Percentiles rank a stretch among this genome's conserved stretches.
phyloP scores from a whole-genome alignment of 2,797 vertebrate species.

The Typhlichthys subterraneus region DNA sequence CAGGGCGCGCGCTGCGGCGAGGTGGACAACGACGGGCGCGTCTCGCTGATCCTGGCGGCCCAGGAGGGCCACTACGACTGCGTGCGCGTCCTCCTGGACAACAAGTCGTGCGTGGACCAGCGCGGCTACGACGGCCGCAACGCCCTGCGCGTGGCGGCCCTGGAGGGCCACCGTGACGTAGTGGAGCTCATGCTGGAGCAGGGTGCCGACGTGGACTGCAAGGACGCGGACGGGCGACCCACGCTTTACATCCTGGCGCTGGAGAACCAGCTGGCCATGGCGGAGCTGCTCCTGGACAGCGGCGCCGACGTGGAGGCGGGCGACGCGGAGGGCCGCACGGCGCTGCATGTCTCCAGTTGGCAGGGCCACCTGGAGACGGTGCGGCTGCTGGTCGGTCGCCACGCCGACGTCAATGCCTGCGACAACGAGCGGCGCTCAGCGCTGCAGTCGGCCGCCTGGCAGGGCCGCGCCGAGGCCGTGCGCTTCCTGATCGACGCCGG shows the following conservation, averaged over 20 bases:
- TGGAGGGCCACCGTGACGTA: slow-evolving; percentile 95
- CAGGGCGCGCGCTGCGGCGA: slow-evolving; percentile 95
- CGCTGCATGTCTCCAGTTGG: slow-evolving; percentile 98
- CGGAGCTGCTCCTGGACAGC: slow-evolving; percentile 94
- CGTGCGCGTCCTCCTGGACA: slow-evolving; percentile 92
- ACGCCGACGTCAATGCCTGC: slow-evolving; percentile 90
- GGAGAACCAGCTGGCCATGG: slow-evolving; percentile 96
- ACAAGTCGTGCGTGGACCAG: slow-evolving; percentile 92
- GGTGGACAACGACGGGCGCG: slow-evolving; percentile 95
- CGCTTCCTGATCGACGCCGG: slow-evolving; percentile 91
- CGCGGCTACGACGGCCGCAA: slow-evolving; percentile 96
- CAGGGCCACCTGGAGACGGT: slow-evolving; percentile 97
- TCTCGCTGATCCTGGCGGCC: slow-evolving; percentile 90
- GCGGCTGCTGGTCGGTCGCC: slow-evolving; percentile 87
- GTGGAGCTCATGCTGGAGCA: slow-evolving; percentile 93
- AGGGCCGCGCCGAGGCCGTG: slow-evolving; percentile 92
- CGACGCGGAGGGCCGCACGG: slow-evolving; percentile 93
- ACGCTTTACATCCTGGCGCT: slow-evolving; percentile 96
- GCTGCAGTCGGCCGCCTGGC: slow-evolving; percentile 96
- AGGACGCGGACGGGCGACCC: slow-evolving; percentile 95
- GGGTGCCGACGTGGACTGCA: slow-evolving; percentile 89
- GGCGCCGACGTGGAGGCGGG: slow-evolving; percentile 92
- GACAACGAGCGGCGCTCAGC: slow-evolving; percentile 97
- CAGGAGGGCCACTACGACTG: slow-evolving; percentile 98
- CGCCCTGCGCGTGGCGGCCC: slow-evolving; percentile 88